Evolutionary conservation across 2,888 invertebrate species (phyloP).

Genomic region (Pollenia griseotomentosa): DNA sequence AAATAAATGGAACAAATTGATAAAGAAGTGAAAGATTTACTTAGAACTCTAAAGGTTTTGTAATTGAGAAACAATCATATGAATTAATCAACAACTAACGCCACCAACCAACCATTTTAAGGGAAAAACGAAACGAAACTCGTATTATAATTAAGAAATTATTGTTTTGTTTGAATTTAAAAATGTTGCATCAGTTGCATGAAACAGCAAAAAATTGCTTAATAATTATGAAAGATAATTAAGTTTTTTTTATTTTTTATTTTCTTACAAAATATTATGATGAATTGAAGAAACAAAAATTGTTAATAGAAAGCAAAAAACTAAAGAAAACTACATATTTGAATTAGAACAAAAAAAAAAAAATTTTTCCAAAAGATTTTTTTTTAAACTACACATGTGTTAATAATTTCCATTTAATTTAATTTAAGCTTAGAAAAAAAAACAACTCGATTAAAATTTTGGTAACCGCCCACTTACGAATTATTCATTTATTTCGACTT

Average conservation of each 20-base stretch:
- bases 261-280: conserved; percentile 36
- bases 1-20: conserved; percentile 52
- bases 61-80: conserved; percentile 72
- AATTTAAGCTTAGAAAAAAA: conserved; percentile 23
- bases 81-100: conserved; percentile 63
- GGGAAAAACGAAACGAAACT: conserved; percentile 58
- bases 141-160: conserved; percentile 58
- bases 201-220: conserved; percentile 31
- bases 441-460: conserved; percentile 41
- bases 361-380: conserved; percentile 34
- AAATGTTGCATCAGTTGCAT: conserved; percentile 27
- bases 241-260: neutral
- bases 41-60: conserved; percentile 72
- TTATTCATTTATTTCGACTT: conserved; percentile 12
- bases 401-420: neutral
- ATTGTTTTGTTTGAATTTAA: conserved; percentile 34
- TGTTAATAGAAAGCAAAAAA: conserved; percentile 26
- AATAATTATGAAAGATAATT: conserved; percentile 26
- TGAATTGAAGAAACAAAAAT: conserved; percentile 21
- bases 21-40: conserved; percentile 33
- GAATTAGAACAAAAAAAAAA: neutral
- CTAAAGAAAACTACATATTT: conserved; percentile 50
- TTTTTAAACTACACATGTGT: neutral
- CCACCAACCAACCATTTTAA: conserved; percentile 64
- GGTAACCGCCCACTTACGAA: conserved; percentile 59